These are phyloP conservation scores for Chromobotia macracanthus DNA, from an alignment of 2,797 vertebrate genomes.

Conservation along the genomic window DNA sequence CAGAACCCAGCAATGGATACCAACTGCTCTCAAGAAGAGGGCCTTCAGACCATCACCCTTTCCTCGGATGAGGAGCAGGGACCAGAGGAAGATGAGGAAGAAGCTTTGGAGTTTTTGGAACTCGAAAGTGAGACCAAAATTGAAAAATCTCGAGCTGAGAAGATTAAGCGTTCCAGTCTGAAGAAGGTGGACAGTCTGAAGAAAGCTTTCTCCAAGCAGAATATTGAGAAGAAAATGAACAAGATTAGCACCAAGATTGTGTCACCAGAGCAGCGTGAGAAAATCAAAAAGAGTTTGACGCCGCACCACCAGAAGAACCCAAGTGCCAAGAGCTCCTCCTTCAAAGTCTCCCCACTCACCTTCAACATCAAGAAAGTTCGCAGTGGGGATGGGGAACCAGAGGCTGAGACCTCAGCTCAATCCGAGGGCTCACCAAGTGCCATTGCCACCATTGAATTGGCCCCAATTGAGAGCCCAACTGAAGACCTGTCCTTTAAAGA, in stretches of 20 bases:
- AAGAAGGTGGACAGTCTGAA: constrained; percentile 96
- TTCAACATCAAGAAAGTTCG: constrained; percentile 81
- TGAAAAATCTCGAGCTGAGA: constrained; percentile 87
- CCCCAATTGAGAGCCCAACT: constrained; percentile 58
- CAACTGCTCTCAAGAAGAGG: constrained; percentile 81
- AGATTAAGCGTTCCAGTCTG: constrained; percentile 90
- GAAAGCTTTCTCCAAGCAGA: constrained; percentile 93
- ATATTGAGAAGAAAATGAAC: constrained; percentile 97
- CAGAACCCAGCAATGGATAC: constrained; percentile 62
- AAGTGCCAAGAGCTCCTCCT: constrained; percentile 78
- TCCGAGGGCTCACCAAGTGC: constrained; percentile 20
- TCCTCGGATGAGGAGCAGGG: constrained; percentile 90
- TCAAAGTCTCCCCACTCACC: constrained; percentile 85
- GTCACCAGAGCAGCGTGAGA: constrained; percentile 88
- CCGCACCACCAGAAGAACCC: constrained; percentile 79
- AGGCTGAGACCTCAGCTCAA: constrained; percentile 23
- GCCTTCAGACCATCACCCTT: constrained; percentile 86
- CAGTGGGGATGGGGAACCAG: constrained; percentile 59
- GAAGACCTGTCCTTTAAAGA: constrained; percentile 74
- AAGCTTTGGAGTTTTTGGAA: constrained; percentile 71
- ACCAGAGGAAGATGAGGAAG: constrained; percentile 80
- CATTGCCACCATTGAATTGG: constrained; percentile 71
- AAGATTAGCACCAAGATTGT: constrained; percentile 93
- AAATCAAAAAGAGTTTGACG: constrained; percentile 88
- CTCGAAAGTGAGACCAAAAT: constrained; percentile 74